Percentiles rank a stretch among this genome's conserved stretches.
Conservation (phyloP, 2,888 invertebrate genomes). For the Pomacea canaliculata region DNA sequence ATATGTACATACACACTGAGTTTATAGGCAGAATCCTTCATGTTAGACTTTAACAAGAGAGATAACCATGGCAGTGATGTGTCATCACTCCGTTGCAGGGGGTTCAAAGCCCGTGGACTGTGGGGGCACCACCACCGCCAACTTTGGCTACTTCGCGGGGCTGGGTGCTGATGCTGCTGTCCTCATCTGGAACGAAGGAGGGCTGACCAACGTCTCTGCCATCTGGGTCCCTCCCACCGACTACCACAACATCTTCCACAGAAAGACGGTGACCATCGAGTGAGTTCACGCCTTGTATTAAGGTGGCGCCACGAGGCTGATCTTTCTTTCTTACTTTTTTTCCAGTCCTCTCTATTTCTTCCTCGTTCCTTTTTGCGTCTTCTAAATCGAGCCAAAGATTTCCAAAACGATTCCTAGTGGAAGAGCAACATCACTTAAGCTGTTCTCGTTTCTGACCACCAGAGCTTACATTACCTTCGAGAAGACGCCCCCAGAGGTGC, state of each 20-base stretch:
- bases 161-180: not conserved
- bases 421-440: too few relatives aligned
- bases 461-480: slow-evolving; percentile 23
- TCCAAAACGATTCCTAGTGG: too few relatives aligned
- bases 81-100: not conserved
- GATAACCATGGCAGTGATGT: too few relatives aligned
- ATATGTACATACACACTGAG: too few relatives aligned
- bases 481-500: slow-evolving; percentile 4
- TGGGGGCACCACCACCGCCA: slow-evolving; percentile 3
- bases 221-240: slow-evolving; percentile 22
- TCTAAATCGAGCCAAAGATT: too few relatives aligned
- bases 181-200: not conserved
- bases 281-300: not conserved
- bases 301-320: too few relatives aligned
- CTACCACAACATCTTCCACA: slow-evolving; percentile 15
- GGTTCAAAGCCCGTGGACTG: slow-evolving; percentile 20
- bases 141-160: not conserved
- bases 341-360: too few relatives aligned
- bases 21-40: too few relatives aligned
- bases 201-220: slow-evolving; percentile 12
- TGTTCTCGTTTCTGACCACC: too few relatives aligned
- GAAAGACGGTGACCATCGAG: slow-evolving; percentile 18
- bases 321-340: too few relatives aligned
- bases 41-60: too few relatives aligned
- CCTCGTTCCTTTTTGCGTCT: too few relatives aligned